A percentile compares a stretch with the other conserved stretches of the same genome.
Evolutionary conservation across 1,140 invertebrate genomes (phyloP).

Genomic region (Aphaenogaster ashmeadi): DNA sequence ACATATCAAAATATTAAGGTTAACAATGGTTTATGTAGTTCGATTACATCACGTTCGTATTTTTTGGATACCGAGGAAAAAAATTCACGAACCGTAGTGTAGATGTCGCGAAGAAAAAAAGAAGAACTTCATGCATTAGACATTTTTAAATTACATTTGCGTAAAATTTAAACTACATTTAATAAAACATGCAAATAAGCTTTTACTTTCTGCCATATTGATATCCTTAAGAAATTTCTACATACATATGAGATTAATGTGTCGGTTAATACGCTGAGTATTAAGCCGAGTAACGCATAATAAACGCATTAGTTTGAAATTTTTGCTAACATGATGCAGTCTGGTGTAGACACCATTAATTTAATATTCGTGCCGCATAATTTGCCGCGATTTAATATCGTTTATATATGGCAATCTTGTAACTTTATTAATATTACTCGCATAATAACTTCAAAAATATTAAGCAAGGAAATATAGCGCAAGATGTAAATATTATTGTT

Average conservation of each 20-base stretch:
- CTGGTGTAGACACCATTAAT: conserved; percentile 50
- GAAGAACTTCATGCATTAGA: conserved; percentile 1
- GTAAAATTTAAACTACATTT: conserved; percentile 17
- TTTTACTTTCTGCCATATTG: conserved; percentile 32
- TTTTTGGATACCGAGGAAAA: not conserved
- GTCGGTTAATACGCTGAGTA: conserved; percentile 40
- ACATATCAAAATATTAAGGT: conserved; percentile 16
- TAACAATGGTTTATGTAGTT: not conserved
- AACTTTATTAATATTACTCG: conserved; percentile 6
- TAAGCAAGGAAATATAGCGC: not conserved
- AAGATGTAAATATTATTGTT: not conserved
- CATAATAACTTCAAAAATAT: conserved; percentile 15
- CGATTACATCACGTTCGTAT: not conserved
- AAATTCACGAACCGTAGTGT: not conserved
- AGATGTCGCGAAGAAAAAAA: not conserved
- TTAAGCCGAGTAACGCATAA: conserved; percentile 48
- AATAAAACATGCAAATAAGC: conserved; percentile 47
- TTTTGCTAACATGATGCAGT: conserved; percentile 53
- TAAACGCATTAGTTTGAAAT: conserved; percentile 64
- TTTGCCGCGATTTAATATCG: conserved; percentile 56
- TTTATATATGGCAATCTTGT: conserved; percentile 33
- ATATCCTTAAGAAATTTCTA: conserved; percentile 17
- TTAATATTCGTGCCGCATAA: conserved; percentile 62
- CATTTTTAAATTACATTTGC: not conserved
- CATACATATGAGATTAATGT: conserved; percentile 2